A percentile compares a stretch with the other conserved stretches of the same genome.
Evolutionary conservation across 2,797 vertebrate species (phyloP).

Genomic region (Danio albolineatus): DNA sequence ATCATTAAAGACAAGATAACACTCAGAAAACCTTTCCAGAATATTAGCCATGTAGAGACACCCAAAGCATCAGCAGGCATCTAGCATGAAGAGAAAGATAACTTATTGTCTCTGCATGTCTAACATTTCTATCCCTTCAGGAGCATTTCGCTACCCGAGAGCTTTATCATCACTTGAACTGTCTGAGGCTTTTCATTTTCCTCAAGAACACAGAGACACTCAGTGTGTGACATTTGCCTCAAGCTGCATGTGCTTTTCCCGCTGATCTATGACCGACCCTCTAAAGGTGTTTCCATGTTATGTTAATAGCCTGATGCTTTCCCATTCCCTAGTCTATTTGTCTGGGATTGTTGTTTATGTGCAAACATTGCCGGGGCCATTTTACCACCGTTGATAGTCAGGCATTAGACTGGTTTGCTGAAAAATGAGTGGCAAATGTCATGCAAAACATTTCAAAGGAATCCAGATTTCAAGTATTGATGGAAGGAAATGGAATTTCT

Average conservation of each 20-base stretch:
- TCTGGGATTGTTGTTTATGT: not conserved
- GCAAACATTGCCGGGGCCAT: constrained; percentile 4
- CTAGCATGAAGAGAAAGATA: not conserved
- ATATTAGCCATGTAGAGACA: not conserved
- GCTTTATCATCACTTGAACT: constrained; percentile 48
- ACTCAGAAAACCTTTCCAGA: not conserved
- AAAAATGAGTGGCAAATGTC: not conserved
- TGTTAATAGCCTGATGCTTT: constrained; percentile 7
- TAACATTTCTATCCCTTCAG: constrained; percentile 3
- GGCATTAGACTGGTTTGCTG: not conserved
- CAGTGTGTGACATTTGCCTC: not conserved
- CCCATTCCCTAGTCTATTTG: not conserved
- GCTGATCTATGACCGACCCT: constrained; percentile 16
- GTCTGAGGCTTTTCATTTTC: constrained; percentile 36
- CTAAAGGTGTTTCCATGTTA: constrained; percentile 15
- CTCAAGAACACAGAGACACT: constrained; percentile 17
- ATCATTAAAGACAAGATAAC: not conserved
- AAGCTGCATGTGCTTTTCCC: constrained; percentile 1
- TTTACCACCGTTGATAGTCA: no score
- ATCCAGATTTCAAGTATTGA: not conserved
- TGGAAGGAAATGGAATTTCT: not conserved
- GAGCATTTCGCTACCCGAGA: constrained; percentile 2
- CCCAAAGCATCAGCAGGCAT: not conserved
- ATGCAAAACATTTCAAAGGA: not conserved
- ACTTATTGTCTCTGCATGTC: not conserved